These are phyloP conservation scores for Astreopora myriophthalma DNA, from an alignment of 64 coral and sea anemone genomes.

Conservation along the genomic window DNA sequence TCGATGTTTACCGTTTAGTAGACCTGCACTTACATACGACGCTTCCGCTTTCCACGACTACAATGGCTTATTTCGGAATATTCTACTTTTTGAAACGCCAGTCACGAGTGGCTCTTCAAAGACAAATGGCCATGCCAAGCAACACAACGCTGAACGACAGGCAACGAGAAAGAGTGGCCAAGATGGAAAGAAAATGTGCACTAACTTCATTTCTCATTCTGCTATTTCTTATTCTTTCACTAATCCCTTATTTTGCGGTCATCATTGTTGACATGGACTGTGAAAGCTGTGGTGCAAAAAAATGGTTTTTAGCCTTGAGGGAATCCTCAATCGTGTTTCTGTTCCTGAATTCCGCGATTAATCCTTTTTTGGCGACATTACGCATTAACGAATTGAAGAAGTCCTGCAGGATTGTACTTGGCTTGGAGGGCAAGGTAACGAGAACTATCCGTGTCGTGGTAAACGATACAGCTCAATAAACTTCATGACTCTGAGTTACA, in stretches of 20 bases:
- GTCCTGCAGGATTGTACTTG: background rate
- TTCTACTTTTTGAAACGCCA: background rate
- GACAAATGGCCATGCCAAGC: background rate
- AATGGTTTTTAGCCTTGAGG: background rate
- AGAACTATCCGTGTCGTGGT: no score
- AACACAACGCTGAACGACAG: background rate
- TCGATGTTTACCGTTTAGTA: background rate
- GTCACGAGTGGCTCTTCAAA: background rate
- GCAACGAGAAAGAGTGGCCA: background rate
- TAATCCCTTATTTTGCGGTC: background rate
- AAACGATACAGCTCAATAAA: no score
- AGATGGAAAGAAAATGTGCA: background rate
- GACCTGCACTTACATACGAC: background rate
- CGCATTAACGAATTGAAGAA: background rate
- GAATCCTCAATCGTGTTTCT: background rate
- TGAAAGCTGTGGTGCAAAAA: background rate
- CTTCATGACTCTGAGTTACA: no score
- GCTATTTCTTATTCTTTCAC: background rate
- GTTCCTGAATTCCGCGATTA: background rate
- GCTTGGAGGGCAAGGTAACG: background rate
- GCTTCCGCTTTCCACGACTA: background rate
- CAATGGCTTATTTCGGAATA: background rate
- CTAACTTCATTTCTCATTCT: slow-evolving; percentile 9
- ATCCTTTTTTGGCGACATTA: background rate
- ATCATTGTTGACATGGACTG: background rate